A percentile compares a stretch with the other conserved stretches of the same genome.
Evolutionary conservation across 1,140 invertebrate species (phyloP).

Genomic region (Melanaphis sacchari): DNA sequence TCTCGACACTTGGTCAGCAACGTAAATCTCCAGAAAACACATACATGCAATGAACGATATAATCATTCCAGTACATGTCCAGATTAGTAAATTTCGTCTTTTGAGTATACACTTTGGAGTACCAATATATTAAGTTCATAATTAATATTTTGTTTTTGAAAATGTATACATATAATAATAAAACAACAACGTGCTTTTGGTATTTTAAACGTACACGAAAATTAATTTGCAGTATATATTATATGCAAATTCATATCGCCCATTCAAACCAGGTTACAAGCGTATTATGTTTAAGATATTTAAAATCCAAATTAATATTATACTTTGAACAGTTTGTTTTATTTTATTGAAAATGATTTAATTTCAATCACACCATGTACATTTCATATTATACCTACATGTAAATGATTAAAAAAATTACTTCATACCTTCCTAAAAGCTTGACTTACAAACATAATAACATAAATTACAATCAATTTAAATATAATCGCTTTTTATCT

Average conservation of each 20-base stretch:
- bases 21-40: neutral
- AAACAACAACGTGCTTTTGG: neutral
- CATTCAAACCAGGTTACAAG: neutral
- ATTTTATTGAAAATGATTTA: neutral
- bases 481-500: neutral
- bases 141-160: constrained; percentile 1
- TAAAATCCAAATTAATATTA: neutral
- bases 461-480: neutral
- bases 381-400: neutral
- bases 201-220: constrained; percentile 6
- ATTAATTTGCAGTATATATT: neutral
- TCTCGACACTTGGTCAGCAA: neutral
- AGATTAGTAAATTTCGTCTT: neutral
- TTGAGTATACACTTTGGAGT: neutral
- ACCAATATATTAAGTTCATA: neutral
- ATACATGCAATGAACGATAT: neutral
- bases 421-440: neutral
- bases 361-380: neutral
- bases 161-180: neutral
- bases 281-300: neutral
- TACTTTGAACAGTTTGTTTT: neutral
- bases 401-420: neutral
- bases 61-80: neutral
- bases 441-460: too few species aligned
- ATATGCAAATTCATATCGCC: neutral